A percentile compares a stretch with the other conserved stretches of the same genome.
Conservation (phyloP, 1,140 invertebrate genomes). For the Listronotus oregonensis region DNA sequence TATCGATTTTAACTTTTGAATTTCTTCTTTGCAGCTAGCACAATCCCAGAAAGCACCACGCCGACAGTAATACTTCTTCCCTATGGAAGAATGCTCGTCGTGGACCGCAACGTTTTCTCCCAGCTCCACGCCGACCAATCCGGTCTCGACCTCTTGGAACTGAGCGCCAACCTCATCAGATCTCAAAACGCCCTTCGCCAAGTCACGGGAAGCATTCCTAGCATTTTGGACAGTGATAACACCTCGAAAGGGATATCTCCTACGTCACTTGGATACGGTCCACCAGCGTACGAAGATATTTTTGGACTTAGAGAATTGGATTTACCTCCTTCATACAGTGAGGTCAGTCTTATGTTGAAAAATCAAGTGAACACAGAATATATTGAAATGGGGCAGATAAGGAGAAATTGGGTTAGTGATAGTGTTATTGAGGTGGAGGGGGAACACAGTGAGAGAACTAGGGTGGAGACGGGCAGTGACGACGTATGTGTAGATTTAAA, state of each 20-base stretch:
- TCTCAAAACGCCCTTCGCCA: constrained; percentile 33
- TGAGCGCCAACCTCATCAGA: constrained; percentile 59
- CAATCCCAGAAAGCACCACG: constrained; percentile 49
- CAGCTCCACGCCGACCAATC: constrained; percentile 58
- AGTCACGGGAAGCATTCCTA: constrained; percentile 48
- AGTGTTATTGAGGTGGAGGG: too few species aligned
- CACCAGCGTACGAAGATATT: constrained; percentile 54
- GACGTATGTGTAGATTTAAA: too few species aligned
- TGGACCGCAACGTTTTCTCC: constrained; percentile 60
- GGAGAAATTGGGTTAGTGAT: background rate
- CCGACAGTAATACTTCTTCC: constrained; percentile 65
- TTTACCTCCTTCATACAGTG: constrained; percentile 55
- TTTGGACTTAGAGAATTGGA: constrained; percentile 50
- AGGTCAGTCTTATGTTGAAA: constrained; percentile 45
- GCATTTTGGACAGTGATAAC: constrained; percentile 51
- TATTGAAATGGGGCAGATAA: constrained; percentile 4
- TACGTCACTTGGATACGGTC: constrained; percentile 50
- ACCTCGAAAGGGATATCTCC: constrained; percentile 53
- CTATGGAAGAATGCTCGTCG: constrained; percentile 64
- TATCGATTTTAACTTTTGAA: background rate
- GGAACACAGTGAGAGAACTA: too few species aligned
- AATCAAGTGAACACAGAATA: constrained; percentile 14
- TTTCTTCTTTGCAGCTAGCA: constrained; percentile 45
- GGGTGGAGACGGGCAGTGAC: too few species aligned
- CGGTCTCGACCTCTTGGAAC: constrained; percentile 61